Evolutionary conservation across 2,113 vertebrate species (phyloP).

Genomic region (Aegotheles bennettii): DNA sequence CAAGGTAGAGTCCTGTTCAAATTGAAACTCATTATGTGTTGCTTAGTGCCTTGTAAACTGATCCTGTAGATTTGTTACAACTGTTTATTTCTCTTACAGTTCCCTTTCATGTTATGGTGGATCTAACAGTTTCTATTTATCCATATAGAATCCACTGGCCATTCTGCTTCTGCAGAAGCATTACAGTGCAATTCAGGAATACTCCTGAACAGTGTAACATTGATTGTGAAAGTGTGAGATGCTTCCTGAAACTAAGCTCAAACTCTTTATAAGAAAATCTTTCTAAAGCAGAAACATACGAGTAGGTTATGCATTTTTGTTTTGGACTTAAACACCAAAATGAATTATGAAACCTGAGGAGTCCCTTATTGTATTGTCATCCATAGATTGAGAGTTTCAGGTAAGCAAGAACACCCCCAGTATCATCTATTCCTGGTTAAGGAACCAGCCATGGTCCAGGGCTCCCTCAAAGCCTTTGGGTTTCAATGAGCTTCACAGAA

Average conservation of each 20-base stretch:
- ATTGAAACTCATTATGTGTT: neutral
- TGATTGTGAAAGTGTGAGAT: neutral
- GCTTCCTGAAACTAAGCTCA: neutral
- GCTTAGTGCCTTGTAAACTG: neutral
- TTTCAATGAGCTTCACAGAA: neutral
- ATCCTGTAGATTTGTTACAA: neutral
- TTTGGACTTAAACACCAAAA: neutral
- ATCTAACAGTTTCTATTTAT: neutral
- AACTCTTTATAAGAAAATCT: neutral
- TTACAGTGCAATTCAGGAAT: neutral
- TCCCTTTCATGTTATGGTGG: neutral
- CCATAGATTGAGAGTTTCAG: neutral
- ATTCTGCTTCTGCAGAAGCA: neutral
- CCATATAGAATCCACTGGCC: neutral
- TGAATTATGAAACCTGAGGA: neutral
- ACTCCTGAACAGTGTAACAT: neutral
- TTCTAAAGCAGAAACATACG: neutral
- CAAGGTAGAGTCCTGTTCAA: neutral
- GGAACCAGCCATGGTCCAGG: neutral
- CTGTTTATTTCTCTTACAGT: neutral
- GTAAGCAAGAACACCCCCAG: neutral
- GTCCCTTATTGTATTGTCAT: neutral
- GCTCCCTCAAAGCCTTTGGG: neutral
- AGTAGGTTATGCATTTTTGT: neutral
- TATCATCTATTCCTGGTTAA: neutral